phyloP scores from a whole-genome alignment of 1,140 invertebrate genomes.

The Neodiprion virginianus region DNA sequence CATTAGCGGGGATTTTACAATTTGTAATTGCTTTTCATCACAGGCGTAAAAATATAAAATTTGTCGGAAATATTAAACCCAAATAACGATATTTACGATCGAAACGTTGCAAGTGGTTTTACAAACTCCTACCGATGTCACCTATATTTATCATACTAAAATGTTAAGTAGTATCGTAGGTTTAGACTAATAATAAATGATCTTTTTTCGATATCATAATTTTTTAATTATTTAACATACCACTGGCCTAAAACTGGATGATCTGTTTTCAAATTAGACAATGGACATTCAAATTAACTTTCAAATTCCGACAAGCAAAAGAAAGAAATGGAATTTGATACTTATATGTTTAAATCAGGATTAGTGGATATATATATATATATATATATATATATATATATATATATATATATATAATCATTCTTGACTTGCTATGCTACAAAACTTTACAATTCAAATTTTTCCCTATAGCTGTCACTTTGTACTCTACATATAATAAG shows the following conservation, averaged over 20 bases:
- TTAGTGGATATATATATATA: slow-evolving; percentile 15
- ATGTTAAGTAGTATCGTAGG: slow-evolving; percentile 30
- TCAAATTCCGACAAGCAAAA: not conserved
- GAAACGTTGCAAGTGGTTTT: slow-evolving; percentile 24
- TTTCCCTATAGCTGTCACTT: slow-evolving; percentile 41
- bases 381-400: slow-evolving; percentile 18
- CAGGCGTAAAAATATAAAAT: not conserved
- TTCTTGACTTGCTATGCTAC: slow-evolving; percentile 45
- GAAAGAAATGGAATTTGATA: too few species aligned
- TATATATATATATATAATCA: slow-evolving; percentile 26
- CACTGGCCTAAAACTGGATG: slow-evolving; percentile 34
- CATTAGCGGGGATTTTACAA: slow-evolving; percentile 17
- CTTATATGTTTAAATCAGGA: too few species aligned
- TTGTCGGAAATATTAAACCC: not conserved
- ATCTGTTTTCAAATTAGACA: slow-evolving; percentile 25
- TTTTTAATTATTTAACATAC: slow-evolving; percentile 23
- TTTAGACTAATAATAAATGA: slow-evolving; percentile 3
- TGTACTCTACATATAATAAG: slow-evolving; percentile 49
- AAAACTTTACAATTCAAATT: slow-evolving; percentile 47
- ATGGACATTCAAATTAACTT: slow-evolving; percentile 25
- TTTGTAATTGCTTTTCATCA: slow-evolving; percentile 22
- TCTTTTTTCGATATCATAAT: not conserved
- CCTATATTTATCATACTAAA: slow-evolving; percentile 24
- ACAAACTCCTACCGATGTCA: slow-evolving; percentile 16
- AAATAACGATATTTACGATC: slow-evolving; percentile 2